phyloP scores from a whole-genome alignment of 2,113 vertebrate genomes.

The Mormyrus iriodes region DNA sequence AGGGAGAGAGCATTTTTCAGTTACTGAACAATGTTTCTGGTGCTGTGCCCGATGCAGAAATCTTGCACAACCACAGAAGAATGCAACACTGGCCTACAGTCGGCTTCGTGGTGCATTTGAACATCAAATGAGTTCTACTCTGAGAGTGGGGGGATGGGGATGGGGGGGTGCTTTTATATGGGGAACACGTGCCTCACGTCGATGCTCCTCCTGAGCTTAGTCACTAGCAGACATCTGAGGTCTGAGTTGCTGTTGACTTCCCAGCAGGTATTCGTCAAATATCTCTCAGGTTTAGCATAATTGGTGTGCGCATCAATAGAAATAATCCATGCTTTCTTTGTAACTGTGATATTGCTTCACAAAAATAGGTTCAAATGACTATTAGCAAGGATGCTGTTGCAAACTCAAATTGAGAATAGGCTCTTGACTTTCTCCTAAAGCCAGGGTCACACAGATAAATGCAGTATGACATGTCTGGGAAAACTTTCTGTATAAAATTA shows the following conservation, averaged over 20 bases:
- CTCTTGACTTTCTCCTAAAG: not conserved
- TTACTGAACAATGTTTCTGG: conserved; percentile 15
- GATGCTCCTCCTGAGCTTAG: not conserved
- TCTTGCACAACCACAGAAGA: conserved; percentile 12
- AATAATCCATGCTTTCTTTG: not conserved
- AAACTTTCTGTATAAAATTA: not conserved
- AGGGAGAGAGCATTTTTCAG: conserved; percentile 7
- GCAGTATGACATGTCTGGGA: not conserved
- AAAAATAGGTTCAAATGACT: not conserved
- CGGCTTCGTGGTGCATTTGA: not conserved
- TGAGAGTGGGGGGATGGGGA: not conserved
- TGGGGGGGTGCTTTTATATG: not conserved
- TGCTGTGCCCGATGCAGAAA: not conserved
- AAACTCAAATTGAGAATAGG: not conserved
- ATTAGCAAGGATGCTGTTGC: not conserved
- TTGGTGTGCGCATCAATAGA: not conserved
- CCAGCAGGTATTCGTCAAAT: not conserved
- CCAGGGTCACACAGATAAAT: not conserved
- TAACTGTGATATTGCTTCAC: not conserved
- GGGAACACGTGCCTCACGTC: not conserved
- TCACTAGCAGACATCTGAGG: not conserved
- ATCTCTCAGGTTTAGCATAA: not conserved
- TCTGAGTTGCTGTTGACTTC: not conserved
- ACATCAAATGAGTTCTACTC: not conserved
- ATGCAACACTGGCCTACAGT: conserved; percentile 1